Percentiles rank a stretch among this genome's conserved stretches.
Conservation (phyloP, 2,113 vertebrate species). For the Nannobrachium achirus region DNA sequence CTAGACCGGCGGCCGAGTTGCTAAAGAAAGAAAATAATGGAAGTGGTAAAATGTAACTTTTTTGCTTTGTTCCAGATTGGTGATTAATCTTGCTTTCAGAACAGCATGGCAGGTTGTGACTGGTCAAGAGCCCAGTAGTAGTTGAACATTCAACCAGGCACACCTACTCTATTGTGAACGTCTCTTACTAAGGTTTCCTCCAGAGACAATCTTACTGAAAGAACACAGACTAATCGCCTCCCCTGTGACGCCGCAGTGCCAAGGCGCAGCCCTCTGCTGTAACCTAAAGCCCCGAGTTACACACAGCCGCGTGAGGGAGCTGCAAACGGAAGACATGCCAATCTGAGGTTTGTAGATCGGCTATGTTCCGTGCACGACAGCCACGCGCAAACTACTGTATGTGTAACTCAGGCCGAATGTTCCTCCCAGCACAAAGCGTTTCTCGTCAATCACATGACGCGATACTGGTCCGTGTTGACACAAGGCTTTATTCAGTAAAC, state of each 20-base stretch:
- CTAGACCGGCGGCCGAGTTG: too few species aligned
- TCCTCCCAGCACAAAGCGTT: neutral
- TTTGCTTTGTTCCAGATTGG: too few species aligned
- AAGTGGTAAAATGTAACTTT: too few species aligned
- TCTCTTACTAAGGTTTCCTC: neutral
- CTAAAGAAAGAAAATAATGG: too few species aligned
- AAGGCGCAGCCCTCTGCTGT: neutral
- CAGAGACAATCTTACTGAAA: neutral
- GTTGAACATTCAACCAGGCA: slow-evolving; percentile 1
- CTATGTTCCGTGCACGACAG: too few species aligned
- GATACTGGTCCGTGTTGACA: neutral
- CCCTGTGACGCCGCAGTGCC: neutral
- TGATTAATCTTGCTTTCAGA: too few species aligned
- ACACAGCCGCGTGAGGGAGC: too few species aligned
- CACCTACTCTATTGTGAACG: slow-evolving; percentile 1
- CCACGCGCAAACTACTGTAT: too few species aligned
- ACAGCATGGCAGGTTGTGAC: neutral
- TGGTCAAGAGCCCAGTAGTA: neutral
- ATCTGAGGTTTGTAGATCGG: too few species aligned
- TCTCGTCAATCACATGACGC: neutral
- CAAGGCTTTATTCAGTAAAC: neutral
- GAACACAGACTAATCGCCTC: neutral
- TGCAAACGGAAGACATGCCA: too few species aligned
- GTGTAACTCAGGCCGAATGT: too few species aligned
- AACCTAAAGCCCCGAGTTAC: neutral